Conservation (phyloP, 1,140 invertebrate genomes). For the Oreohelix idahoensis region DNA sequence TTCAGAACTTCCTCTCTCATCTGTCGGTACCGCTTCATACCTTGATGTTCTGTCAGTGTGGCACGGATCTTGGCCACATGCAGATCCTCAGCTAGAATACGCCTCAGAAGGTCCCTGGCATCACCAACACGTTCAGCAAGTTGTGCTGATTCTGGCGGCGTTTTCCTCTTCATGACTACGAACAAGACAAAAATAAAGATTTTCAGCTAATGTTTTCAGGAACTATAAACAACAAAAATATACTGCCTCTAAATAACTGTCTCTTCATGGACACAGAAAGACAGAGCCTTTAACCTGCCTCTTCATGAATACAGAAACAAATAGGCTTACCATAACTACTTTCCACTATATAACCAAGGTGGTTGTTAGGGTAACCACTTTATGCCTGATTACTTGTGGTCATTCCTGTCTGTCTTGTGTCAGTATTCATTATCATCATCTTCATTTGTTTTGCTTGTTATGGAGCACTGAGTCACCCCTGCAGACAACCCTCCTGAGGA, state of each 20-base stretch:
- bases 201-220: neutral
- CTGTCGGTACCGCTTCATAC: constrained; percentile 47
- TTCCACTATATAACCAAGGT: no score
- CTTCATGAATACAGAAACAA: no score
- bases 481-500: no score
- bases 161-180: constrained; percentile 59
- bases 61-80: constrained; percentile 55
- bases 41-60: constrained; percentile 55
- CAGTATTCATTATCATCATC: no score
- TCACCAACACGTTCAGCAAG: constrained; percentile 90
- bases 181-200: constrained; percentile 36
- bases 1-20: constrained; percentile 80
- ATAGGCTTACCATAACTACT: no score
- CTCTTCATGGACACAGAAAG: neutral
- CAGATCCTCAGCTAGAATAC: constrained; percentile 84
- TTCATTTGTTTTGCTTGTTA: no score
- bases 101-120: constrained; percentile 84
- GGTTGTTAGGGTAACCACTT: no score
- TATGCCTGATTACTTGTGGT: no score
- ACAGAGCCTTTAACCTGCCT: constrained; percentile 8
- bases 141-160: constrained; percentile 66
- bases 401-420: no score
- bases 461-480: no score
- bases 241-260: neutral
- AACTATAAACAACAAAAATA: neutral